Evolutionary conservation across 1,140 invertebrate genomes (phyloP), one percentile per base, ranked within the genome.

Genomic region (Mercenaria mercenaria): DNA sequence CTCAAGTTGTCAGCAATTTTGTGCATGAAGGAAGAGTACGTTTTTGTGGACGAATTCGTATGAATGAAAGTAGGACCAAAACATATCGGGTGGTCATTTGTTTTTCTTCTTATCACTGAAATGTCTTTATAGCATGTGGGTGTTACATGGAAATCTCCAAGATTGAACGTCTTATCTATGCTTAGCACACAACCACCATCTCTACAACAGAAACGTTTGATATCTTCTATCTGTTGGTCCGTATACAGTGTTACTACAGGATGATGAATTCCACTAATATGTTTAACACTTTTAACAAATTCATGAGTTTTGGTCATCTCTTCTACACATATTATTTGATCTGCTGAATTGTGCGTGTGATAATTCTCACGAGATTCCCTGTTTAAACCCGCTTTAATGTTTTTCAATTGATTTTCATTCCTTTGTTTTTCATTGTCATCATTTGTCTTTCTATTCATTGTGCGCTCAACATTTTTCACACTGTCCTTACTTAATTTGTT

Each of bases 241-340:
- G n/a, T n/a, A n/a, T n/a, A n/a, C n/a, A n/a, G n/a, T n/a, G 83
- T 56, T 23, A 86, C 32, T 11, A 86, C 83, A 29, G 67, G 83
- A 56, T 86, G 39, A 3, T 72, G 15, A 23, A 74, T 18, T 3
- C 26, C 61, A 11, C 39, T 86, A 23, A 76, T 0, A 56, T 86
- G 83, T 37, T 86, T 74, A 3, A 86, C 83, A 50, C 69, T 86
- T 52, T 76, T 15, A 0, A 86, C 43, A 47, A n/a, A n/a, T n/a
- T n/a, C n/a, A n/a, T n/a, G n/a, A n/a, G n/a, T n/a, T n/a, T n/a
- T n/a, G n/a, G n/a, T n/a, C n/a, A n/a, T n/a, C n/a, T n/a, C n/a
- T n/a, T n/a, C n/a, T n/a, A n/a, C n/a, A n/a, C n/a, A n/a, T n/a
- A n/a, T n/a, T n/a, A n/a, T n/a, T n/a, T n/a, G n/a, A n/a, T n/a